Percentiles rank a stretch among this genome's conserved stretches.
phyloP scores from a whole-genome alignment of 2,888 invertebrate species.

The Patella pellucida region DNA sequence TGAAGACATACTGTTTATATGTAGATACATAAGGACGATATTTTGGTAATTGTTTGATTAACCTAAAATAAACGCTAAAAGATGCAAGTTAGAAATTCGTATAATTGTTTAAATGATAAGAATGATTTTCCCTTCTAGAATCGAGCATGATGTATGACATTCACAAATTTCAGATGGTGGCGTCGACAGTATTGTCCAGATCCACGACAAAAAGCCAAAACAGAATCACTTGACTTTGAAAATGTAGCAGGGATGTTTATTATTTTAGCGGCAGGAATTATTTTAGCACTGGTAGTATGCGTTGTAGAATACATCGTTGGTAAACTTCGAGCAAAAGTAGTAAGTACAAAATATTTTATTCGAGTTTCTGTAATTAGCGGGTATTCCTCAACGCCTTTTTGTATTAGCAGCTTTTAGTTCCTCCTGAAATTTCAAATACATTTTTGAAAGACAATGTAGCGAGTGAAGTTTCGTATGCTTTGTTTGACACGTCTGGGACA shows the following conservation, averaged over 20 bases:
- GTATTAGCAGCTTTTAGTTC: no score
- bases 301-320: conserved; percentile 38
- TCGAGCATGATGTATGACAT: no score
- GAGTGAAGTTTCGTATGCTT: not conserved
- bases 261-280: conserved; percentile 53
- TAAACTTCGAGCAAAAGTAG: conserved; percentile 8
- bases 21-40: no score
- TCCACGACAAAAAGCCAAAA: conserved; percentile 56
- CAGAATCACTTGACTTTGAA: conserved; percentile 57
- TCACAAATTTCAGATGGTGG: conserved; percentile 54
- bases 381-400: no score
- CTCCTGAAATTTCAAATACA: no score
- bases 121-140: no score
- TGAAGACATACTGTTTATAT: no score
- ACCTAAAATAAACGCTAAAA: no score
- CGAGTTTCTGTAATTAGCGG: no score
- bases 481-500: not conserved
- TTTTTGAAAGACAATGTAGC: not conserved
- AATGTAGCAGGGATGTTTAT: conserved; percentile 64
- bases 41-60: no score
- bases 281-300: conserved; percentile 51
- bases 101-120: no score
- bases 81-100: no score
- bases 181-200: conserved; percentile 59
- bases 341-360: not conserved